Percentiles rank a stretch among this genome's conserved stretches.
Conservation (phyloP, 2,113 vertebrate species). For the Halcyon malimbica region DNA sequence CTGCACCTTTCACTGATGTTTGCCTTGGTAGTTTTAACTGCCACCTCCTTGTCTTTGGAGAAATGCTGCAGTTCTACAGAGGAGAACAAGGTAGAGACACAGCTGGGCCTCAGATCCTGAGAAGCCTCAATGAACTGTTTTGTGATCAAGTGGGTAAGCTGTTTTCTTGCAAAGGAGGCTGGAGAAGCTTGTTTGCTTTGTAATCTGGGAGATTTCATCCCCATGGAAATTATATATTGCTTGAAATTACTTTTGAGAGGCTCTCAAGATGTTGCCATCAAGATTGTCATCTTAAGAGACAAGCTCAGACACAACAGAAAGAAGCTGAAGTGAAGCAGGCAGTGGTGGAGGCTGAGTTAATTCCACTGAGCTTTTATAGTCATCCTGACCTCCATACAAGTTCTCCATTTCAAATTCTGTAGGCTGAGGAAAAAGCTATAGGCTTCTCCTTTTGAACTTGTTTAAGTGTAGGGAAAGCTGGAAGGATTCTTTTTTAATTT, state of each 20-base stretch:
- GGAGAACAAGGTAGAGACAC: background rate
- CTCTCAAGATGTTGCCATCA: background rate
- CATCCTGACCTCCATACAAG: background rate
- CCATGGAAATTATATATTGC: background rate
- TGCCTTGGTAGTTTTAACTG: background rate
- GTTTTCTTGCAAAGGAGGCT: background rate
- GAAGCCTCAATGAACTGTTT: background rate
- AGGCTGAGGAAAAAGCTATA: background rate
- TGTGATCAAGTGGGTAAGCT: background rate
- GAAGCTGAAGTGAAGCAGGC: background rate
- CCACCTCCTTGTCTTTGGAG: background rate
- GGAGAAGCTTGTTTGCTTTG: background rate
- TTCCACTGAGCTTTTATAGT: background rate
- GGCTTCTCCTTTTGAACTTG: background rate
- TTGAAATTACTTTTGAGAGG: conserved; percentile 12
- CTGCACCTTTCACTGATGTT: background rate
- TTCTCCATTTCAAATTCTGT: background rate
- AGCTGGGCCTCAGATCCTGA: background rate
- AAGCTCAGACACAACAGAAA: background rate
- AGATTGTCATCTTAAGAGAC: background rate
- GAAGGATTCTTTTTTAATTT: background rate
- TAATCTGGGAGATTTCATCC: background rate
- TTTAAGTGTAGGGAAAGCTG: background rate
- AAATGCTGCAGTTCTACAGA: background rate
- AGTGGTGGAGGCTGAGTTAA: background rate